Evolutionary conservation across 2,113 vertebrate species (phyloP).

Genomic region (Microtus oregoni): DNA sequence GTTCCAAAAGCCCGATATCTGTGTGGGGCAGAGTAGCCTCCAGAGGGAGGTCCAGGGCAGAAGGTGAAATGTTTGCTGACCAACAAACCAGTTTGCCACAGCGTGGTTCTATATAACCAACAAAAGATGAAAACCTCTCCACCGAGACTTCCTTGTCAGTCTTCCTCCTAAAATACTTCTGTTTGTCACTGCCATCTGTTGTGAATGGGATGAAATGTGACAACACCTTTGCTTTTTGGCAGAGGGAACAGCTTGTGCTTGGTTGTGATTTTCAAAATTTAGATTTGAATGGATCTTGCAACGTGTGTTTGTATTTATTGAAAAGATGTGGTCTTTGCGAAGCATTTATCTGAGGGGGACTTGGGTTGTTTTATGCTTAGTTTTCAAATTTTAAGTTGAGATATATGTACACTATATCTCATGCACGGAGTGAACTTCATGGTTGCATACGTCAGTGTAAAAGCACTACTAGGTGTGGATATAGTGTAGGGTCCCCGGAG

Average conservation of each 20-base stretch:
- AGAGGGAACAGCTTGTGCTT: conserved; percentile 60
- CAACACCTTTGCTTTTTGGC: conserved; percentile 75
- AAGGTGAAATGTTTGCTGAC: conserved; percentile 46
- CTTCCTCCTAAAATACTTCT: conserved; percentile 80
- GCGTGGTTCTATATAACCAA: conserved; percentile 62
- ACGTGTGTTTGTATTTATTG: conserved; percentile 33
- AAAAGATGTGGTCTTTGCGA: conserved; percentile 41
- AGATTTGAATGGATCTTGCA: conserved; percentile 71
- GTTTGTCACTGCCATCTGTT: conserved; percentile 82
- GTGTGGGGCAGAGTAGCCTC: neutral
- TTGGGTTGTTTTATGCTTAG: neutral
- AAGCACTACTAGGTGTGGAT: neutral
- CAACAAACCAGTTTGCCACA: neutral
- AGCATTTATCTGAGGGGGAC: neutral
- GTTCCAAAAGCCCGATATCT: neutral
- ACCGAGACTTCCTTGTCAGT: conserved; percentile 77
- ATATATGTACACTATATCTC: neutral
- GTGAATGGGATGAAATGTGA: conserved; percentile 78
- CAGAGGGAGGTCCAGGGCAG: neutral
- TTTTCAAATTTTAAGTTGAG: conserved; percentile 30
- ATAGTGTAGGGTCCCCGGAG: neutral
- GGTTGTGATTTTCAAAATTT: conserved; percentile 55
- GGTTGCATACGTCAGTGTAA: neutral
- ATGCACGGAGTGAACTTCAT: neutral
- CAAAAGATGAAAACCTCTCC: conserved; percentile 60